phyloP scores from a whole-genome alignment of 2,797 vertebrate genomes.

The Poeciliopsis infans region DNA sequence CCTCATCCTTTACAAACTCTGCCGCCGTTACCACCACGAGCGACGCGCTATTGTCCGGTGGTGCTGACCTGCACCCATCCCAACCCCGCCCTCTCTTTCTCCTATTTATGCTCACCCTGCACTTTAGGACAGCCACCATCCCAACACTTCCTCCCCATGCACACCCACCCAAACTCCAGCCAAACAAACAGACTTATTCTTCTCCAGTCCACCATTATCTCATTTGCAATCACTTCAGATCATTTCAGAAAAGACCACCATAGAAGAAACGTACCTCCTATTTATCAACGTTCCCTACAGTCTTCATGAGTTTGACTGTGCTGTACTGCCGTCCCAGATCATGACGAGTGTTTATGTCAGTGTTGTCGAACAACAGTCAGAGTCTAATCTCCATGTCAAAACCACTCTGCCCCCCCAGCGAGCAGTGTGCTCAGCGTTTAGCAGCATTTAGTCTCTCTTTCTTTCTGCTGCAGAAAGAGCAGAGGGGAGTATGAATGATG shows the following conservation, averaged over 20 bases:
- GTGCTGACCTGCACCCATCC: constrained; percentile 84
- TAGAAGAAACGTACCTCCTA: constrained; percentile 25
- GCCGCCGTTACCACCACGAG: constrained; percentile 23
- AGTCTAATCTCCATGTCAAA: constrained; percentile 99
- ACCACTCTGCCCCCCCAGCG: constrained; percentile 97
- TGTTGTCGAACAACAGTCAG: constrained; percentile 95
- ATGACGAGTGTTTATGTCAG: constrained; percentile 86
- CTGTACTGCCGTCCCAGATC: constrained; percentile 89
- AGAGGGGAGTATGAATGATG: constrained; percentile 51
- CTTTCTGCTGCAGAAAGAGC: constrained; percentile 77
- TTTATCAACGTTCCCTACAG: constrained; percentile 58
- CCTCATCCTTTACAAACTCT: constrained; percentile 31
- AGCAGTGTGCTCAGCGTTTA: constrained; percentile 97
- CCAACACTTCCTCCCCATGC: neutral
- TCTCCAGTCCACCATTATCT: constrained; percentile 89
- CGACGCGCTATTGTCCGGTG: constrained; percentile 70
- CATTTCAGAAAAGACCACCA: constrained; percentile 85
- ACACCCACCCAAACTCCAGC: constrained; percentile 72
- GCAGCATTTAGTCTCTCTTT: constrained; percentile 96
- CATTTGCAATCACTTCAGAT: constrained; percentile 81
- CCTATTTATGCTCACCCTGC: constrained; percentile 77
- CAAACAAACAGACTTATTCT: constrained; percentile 92
- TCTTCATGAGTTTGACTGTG: constrained; percentile 83
- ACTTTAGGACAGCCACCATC: constrained; percentile 69
- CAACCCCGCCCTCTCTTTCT: constrained; percentile 58